Conservation (phyloP, 2,113 vertebrate species). For the Piprites chloris region DNA sequence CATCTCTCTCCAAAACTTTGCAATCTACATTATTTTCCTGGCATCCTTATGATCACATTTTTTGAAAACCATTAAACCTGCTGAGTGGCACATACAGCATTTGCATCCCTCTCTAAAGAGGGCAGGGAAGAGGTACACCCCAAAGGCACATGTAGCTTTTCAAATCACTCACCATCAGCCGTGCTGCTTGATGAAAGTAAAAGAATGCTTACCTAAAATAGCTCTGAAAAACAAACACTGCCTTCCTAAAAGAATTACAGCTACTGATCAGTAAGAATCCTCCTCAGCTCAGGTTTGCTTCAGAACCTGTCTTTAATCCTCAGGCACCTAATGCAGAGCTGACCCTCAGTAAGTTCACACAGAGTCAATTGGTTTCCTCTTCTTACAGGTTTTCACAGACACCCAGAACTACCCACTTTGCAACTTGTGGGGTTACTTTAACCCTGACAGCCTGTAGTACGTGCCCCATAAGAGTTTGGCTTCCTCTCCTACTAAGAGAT, state of each 20-base stretch:
- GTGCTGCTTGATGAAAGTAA: not conserved
- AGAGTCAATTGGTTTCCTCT: not conserved
- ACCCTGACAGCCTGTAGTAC: not conserved
- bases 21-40: not conserved
- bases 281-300: not conserved
- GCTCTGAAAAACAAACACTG: not conserved
- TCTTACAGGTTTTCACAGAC: not conserved
- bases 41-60: not conserved
- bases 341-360: fast-evolving
- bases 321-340: not conserved
- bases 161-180: not conserved
- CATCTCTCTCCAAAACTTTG: not conserved
- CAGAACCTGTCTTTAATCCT: not conserved
- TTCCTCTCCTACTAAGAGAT: not conserved
- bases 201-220: not conserved
- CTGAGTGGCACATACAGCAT: not conserved
- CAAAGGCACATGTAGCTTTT: not conserved
- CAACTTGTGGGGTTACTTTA: not conserved
- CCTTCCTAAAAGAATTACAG: not conserved
- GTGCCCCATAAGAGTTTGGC: fast-evolving
- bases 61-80: not conserved
- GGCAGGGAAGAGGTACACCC: fast-evolving
- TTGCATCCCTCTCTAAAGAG: not conserved
- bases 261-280: not conserved
- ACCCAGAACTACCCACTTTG: not conserved